Evolutionary conservation across 2,113 vertebrate genomes (phyloP).

Genomic region (Lepus europaeus): DNA sequence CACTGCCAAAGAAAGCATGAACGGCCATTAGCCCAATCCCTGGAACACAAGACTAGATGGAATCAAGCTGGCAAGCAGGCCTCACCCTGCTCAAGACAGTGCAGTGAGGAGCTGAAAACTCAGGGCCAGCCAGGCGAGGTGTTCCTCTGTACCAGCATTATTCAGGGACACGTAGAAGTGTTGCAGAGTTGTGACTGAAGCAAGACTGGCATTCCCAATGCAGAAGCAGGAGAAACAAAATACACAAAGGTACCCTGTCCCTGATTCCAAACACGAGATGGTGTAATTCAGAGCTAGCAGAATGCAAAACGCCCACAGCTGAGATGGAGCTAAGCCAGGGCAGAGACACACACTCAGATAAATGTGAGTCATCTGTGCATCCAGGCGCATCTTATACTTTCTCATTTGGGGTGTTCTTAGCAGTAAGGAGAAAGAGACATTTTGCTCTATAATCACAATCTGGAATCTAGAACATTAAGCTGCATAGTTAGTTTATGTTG

Average conservation of each 20-base stretch:
- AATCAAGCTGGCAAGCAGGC: neutral
- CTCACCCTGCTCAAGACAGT: neutral
- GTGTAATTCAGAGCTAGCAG: neutral
- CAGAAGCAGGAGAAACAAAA: neutral
- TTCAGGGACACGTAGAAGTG: neutral
- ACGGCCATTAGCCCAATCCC: neutral
- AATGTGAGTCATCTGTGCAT: conserved; percentile 46
- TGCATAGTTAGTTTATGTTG: conserved; percentile 42
- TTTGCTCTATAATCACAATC: conserved; percentile 21
- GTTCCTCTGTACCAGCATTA: neutral
- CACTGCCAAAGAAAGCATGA: neutral
- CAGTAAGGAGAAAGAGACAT: conserved; percentile 7
- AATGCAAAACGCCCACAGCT: neutral
- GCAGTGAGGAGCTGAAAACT: neutral
- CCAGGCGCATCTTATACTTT: neutral
- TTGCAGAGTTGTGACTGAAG: neutral
- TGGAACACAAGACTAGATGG: neutral
- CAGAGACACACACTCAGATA: neutral
- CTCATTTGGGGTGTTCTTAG: conserved; percentile 16
- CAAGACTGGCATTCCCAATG: neutral
- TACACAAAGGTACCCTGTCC: neutral
- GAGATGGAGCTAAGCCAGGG: neutral
- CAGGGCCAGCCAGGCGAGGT: neutral
- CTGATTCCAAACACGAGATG: neutral
- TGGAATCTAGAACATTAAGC: conserved; percentile 52